phyloP scores from a whole-genome alignment of 2,113 vertebrate genomes.

The Ameiurus melas region DNA sequence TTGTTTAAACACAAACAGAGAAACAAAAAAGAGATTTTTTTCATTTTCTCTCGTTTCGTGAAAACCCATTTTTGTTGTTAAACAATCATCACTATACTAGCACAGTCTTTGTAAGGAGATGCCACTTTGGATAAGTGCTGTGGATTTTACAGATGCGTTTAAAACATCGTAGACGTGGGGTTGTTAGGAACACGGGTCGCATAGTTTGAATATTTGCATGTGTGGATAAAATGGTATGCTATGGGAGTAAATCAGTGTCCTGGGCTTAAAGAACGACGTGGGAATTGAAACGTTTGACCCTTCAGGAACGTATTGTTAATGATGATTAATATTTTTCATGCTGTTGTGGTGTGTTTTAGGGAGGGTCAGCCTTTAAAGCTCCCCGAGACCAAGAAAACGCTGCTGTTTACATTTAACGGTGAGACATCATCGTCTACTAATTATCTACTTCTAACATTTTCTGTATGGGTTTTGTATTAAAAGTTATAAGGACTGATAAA shows the following conservation, averaged over 20 bases:
- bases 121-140: too few relatives aligned
- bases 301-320: neutral
- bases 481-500: neutral
- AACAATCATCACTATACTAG: too few relatives aligned
- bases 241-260: neutral
- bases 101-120: too few relatives aligned
- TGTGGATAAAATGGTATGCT: neutral
- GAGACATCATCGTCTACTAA: conserved; percentile 47
- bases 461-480: neutral
- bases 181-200: too few relatives aligned
- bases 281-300: neutral
- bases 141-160: too few relatives aligned
- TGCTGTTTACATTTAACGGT: conserved; percentile 99
- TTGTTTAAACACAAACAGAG: too few relatives aligned
- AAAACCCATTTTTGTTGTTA: too few relatives aligned
- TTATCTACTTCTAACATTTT: neutral
- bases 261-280: neutral
- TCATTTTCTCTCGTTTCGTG: too few relatives aligned
- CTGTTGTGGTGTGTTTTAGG: conserved; percentile 69
- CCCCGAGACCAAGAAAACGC: conserved; percentile 96
- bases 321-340: neutral
- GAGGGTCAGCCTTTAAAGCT: conserved; percentile 98
- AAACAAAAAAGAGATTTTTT: too few relatives aligned
- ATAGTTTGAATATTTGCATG: too few relatives aligned
- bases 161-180: too few relatives aligned